Evolutionary conservation across 2,113 vertebrate species (phyloP).

Genomic region (Rafetus swinhoei): DNA sequence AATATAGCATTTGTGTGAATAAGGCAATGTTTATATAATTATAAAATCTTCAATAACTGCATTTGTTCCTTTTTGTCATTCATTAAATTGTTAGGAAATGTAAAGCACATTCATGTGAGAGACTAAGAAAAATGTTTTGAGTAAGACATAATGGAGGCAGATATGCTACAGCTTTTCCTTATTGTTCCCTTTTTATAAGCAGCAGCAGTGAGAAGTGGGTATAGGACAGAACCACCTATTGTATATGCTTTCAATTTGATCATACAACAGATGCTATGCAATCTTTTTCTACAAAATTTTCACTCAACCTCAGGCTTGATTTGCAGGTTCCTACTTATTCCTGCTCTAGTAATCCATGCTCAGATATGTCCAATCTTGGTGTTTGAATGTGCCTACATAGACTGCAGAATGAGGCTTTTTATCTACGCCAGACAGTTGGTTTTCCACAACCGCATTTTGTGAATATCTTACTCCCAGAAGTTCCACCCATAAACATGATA

Average conservation of each 20-base stretch:
- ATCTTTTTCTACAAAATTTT: neutral
- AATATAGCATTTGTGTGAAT: neutral
- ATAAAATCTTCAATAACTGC: neutral
- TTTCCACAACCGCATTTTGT: neutral
- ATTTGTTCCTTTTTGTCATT: neutral
- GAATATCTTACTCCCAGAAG: neutral
- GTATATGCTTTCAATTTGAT: neutral
- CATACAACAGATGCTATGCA: neutral
- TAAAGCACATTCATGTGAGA: neutral
- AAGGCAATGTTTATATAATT: neutral
- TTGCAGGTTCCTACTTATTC: neutral
- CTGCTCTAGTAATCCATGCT: neutral
- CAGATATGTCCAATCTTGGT: neutral
- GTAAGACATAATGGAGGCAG: neutral
- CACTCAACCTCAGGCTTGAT: neutral
- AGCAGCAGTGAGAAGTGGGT: neutral
- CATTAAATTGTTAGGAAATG: neutral
- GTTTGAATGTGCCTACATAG: neutral
- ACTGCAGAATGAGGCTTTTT: neutral
- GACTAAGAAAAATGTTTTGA: neutral
- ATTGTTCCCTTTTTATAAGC: neutral
- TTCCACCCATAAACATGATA: neutral
- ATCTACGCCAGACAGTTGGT: neutral
- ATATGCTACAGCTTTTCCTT: neutral
- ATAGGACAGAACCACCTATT: neutral